phyloP scores from a whole-genome alignment of 2,888 invertebrate species.

The Syrphus vitripennis region DNA sequence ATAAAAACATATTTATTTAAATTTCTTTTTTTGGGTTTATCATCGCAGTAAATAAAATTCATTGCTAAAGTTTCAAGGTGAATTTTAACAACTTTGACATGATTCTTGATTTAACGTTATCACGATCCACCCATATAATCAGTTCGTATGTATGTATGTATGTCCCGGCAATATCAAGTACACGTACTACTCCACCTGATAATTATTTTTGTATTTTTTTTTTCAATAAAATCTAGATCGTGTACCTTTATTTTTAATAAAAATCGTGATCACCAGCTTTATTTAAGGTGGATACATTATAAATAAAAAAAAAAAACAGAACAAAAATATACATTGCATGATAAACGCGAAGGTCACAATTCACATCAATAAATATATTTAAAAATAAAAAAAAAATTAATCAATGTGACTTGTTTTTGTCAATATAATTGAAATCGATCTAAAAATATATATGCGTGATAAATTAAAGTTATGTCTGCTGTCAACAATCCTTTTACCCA shows the following conservation, averaged over 20 bases:
- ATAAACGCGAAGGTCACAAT: constrained; percentile 18
- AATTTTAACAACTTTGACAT: constrained; percentile 11
- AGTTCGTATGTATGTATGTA: no score
- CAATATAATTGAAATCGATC: no score
- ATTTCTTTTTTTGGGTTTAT: not conserved
- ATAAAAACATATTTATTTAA: not conserved
- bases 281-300: not conserved
- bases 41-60: not conserved
- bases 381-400: not conserved
- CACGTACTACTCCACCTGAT: not conserved
- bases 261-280: constrained; percentile 10
- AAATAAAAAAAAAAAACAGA: not conserved
- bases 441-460: no score
- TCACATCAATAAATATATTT: not conserved
- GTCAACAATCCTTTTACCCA: no score
- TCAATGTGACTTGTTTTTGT: not conserved
- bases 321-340: not conserved
- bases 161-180: not conserved
- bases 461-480: no score
- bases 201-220: not conserved
- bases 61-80: not conserved
- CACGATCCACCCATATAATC: constrained; percentile 8
- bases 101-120: not conserved
- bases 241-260: constrained; percentile 6
- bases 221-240: constrained; percentile 2